A percentile compares a stretch with the other conserved stretches of the same genome.
Evolutionary conservation across 2,797 vertebrate species (phyloP).

Genomic region (Myotis pilosus): DNA sequence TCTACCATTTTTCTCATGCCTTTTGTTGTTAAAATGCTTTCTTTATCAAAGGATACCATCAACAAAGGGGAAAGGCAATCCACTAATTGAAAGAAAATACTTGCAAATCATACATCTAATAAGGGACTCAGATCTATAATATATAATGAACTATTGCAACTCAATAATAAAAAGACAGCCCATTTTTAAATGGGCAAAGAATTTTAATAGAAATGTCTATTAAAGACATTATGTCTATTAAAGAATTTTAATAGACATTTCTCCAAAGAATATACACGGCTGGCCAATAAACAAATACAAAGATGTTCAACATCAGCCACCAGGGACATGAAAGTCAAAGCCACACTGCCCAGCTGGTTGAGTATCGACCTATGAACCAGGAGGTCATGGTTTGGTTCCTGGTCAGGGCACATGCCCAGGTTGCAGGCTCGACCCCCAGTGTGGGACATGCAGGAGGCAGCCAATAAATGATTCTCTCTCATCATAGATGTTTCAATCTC

Average conservation of each 20-base stretch:
- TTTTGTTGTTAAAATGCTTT: not conserved
- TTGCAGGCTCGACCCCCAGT: too few relatives aligned
- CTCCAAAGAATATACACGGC: not conserved
- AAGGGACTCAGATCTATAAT: not conserved
- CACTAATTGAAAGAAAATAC: not conserved
- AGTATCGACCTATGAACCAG: too few relatives aligned
- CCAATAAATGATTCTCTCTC: too few relatives aligned
- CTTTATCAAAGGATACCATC: constrained; percentile 30
- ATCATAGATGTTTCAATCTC: too few relatives aligned
- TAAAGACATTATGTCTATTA: too few relatives aligned
- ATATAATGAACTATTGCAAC: not conserved
- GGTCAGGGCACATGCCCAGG: too few relatives aligned
- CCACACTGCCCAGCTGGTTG: not conserved
- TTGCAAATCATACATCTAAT: too few relatives aligned
- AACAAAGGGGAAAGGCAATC: not conserved
- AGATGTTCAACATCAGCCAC: not conserved
- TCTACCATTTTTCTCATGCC: not conserved
- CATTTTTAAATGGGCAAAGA: not conserved
- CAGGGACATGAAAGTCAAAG: not conserved
- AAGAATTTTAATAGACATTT: not conserved
- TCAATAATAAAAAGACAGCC: not conserved
- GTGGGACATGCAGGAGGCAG: too few relatives aligned
- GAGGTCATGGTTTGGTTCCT: too few relatives aligned
- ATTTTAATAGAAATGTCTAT: not conserved
- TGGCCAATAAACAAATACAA: not conserved